These are phyloP conservation scores for Spea hammondii DNA, from an alignment of 2,797 vertebrate species.

Conservation along the genomic window DNA sequence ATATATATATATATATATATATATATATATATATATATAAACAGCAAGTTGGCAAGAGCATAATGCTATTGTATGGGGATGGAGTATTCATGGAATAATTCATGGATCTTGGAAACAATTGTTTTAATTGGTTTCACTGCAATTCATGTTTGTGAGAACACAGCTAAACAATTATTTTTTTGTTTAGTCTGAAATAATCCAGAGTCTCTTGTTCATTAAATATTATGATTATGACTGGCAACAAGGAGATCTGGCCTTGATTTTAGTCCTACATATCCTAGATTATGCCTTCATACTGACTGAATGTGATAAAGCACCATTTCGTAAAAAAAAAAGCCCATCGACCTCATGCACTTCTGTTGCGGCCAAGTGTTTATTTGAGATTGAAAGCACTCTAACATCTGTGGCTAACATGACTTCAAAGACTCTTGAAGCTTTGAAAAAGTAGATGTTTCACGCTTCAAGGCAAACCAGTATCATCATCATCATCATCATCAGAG, in stretches of 20 bases:
- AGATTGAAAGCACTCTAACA: conserved; percentile 16
- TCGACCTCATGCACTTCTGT: neutral
- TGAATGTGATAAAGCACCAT: no score
- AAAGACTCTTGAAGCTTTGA: conserved; percentile 1
- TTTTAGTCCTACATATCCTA: neutral
- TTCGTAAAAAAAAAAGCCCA: neutral
- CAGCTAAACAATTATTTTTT: neutral
- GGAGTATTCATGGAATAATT: no score
- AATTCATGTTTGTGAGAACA: neutral
- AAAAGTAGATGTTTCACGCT: conserved; percentile 17
- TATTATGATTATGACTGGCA: neutral
- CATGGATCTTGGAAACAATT: no score
- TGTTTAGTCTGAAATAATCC: neutral
- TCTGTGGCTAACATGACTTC: neutral
- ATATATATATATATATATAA: no score
- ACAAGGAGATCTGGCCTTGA: conserved; percentile 23
- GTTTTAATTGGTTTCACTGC: no score
- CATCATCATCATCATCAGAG: neutral
- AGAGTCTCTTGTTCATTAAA: conserved; percentile 21
- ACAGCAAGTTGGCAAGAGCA: no score
- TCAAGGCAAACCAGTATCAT: neutral
- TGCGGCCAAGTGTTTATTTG: conserved; percentile 1
- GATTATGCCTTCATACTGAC: no score
- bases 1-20: no score
- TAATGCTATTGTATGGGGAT: no score